Evolutionary conservation across 2,797 vertebrate genomes (phyloP), one percentile per base, ranked within the genome.

Genomic region (Glyptemys insculpta): DNA sequence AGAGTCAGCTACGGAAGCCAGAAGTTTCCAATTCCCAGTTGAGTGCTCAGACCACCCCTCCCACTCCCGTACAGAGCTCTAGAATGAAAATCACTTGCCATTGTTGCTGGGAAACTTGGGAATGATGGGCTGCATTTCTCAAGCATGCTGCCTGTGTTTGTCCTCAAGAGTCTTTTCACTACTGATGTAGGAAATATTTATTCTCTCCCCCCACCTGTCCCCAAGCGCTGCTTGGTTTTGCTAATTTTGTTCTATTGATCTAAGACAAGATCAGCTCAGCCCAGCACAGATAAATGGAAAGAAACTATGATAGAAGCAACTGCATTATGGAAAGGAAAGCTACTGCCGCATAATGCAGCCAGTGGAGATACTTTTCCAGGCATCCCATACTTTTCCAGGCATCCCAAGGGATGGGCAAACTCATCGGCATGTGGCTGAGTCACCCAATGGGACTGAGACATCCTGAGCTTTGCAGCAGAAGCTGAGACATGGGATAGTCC

Each of bases 201-300:
- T 93, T 86, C 34, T 31, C 53, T 4, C 16, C 54, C 57, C 80
- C 83, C 83, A 85, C 79, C 23, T 25, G 49, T 59, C 92, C 94
- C 59, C 91, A 89, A 83, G 92, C 74, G 84, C 83, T 57, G 79
- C 93, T 94, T 86, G 47, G 0, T 89, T 90, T 91, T 4, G 0
- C 95, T 94, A 94, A 81, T 91, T 95, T 91, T 90, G 83, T 80
- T 91, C 88, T 95, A 87, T 89, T 91, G 95, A 97, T 96, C 89
- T 81, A 88, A 92, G 54, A 44, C n/a, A 76, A 95, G 90, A 95
- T 81, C 3, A 6, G 89, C 87, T 65, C 80, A 95, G 88, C 72
- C 83, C 88, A 92, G 86, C 1, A 0, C 81, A 86, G 81, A 88
- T 72, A 87, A 37, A 56, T 68, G 81, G 88, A 92, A 90, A 29